These are phyloP conservation scores for Drosophila ironensis DNA, from an alignment of 1,140 invertebrate species.

Conservation along the genomic window DNA sequence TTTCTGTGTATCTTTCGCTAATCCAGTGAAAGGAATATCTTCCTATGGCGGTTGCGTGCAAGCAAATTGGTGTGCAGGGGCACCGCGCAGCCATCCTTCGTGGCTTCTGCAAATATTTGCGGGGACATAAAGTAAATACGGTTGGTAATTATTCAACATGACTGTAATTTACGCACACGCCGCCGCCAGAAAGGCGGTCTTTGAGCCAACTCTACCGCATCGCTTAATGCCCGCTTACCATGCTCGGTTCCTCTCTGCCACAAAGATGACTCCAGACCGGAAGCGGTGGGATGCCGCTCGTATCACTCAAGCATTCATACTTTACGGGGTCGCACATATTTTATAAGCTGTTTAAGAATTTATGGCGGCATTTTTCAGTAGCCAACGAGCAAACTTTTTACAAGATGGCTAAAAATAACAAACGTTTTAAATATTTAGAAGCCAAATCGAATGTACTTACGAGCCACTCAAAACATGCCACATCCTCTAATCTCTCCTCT, in stretches of 20 bases:
- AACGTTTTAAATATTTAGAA: slow-evolving; percentile 4
- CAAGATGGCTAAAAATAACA: neutral
- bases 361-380: neutral
- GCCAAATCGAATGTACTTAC: slow-evolving; percentile 6
- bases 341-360: neutral
- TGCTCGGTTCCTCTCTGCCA: slow-evolving; percentile 2
- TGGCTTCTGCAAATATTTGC: slow-evolving; percentile 71
- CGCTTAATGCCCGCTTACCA: slow-evolving; percentile 31
- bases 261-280: neutral
- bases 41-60: slow-evolving; percentile 39
- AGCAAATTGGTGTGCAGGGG: slow-evolving; percentile 16
- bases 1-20: neutral
- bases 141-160: slow-evolving; percentile 66
- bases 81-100: slow-evolving; percentile 27
- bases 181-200: slow-evolving; percentile 4
- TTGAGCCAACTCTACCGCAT: neutral
- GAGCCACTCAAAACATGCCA: slow-evolving; percentile 14
- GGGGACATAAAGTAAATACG: slow-evolving; percentile 59
- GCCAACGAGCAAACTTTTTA: neutral
- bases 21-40: neutral
- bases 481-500: slow-evolving; percentile 5
- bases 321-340: neutral
- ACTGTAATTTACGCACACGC: slow-evolving; percentile 53
- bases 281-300: neutral
- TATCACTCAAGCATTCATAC: slow-evolving; percentile 29